Base-by-base conservation (phyloP, 23 tunicate genomes). In the Pegea sp. region DNA sequence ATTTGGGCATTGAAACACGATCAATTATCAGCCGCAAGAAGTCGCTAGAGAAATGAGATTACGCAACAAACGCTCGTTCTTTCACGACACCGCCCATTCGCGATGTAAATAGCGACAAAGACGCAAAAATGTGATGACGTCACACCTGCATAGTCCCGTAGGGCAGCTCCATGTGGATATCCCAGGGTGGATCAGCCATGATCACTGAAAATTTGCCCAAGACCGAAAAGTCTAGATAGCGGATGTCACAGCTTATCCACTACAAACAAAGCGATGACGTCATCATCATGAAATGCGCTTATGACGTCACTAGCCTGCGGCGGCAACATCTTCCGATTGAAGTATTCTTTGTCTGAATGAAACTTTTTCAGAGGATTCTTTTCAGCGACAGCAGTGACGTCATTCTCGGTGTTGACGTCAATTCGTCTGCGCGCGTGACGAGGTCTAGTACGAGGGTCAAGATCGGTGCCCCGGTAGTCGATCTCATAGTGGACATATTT, bases 131-230 rank as follows among this genome's bases (percentile, higher is more conserved):
- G 46, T 11, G 16, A 38, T 8, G 16, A 38, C 16, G 30, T 26
- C 33, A 3, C 16, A 64, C 71, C 71, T 91, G 90, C 99, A 91
- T 78, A 18, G 99, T 91, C 28, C 99, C 99, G 54, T 91, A 91
- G 20, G 99, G 99, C 34, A 91, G 48, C 48, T 91, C 99, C 99
- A 91, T 91, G 77, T 91, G 99, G 42, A 91, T 91, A 48, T 91
- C 99, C 99, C 99, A 91, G 8, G 99, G 99, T 13, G 99, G 99
- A 49, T 91, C 99, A 16, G 99, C 99, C 99, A 91, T 91, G 22
- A 91, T 91, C 0, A 91, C 99, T 5, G 93, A 67, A 63, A 79
- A 91, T 56, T 91, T 91, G 11, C 99, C 99, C 38, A 91, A 56
- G 21, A 79, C 71, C 6, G 77, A 63, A 3, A 91, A 43, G 48